Base-by-base conservation (phyloP, 2,888 invertebrate species). In the Heliconius sara region DNA sequence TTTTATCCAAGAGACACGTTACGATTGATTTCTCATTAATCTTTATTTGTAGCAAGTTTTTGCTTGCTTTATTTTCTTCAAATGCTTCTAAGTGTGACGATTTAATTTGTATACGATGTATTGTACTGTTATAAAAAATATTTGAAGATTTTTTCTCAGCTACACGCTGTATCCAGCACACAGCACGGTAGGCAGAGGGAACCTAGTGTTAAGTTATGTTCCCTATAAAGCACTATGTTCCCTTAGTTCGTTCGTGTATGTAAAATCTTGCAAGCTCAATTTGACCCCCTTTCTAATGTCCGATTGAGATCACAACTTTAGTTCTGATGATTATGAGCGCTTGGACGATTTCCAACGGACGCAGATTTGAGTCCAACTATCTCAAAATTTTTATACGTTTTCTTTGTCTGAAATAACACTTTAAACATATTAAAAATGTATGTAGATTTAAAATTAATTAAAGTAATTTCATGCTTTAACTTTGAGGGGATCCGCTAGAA, bases 11-110 rank as follows among this genome's bases (percentile, higher is more conserved):
- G 91, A 90, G 91, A 91, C 92, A 89, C 87, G 91, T 84, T 86
- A 85, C 92, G 94, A 95, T 95, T 95, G 95, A 95, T 95, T 94
- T 91, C 90, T 90, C 94, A 93, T 95, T 93, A 94, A 95, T 95
- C 95, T 94, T 95, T 92, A 94, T 95, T 94, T 90, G 90, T 91
- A 90, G 90, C 88, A 87, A 89, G 89, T 90, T 88, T 88, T 87
- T 87, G 80, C 77, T 65, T 79, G 73, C 47, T 78, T 78, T 80
- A 75, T 60, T 34, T 65, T 67, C 34, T 63, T 70, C 43, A 70
- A 60, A 68, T 63, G 34, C 30, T 77, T 72, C 47, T 47, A 47
- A 63, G 47, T 47, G 19, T 47, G 60, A 57, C 19, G 2, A 13
- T 68, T 25, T 22, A 71, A 47, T 72, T 72, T 2, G 52, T 63